A percentile compares a stretch with the other conserved stretches of the same genome.
These are phyloP conservation scores for Takifugu flavidus DNA, from an alignment of 2,113 vertebrate species.

Conservation along the genomic window DNA sequence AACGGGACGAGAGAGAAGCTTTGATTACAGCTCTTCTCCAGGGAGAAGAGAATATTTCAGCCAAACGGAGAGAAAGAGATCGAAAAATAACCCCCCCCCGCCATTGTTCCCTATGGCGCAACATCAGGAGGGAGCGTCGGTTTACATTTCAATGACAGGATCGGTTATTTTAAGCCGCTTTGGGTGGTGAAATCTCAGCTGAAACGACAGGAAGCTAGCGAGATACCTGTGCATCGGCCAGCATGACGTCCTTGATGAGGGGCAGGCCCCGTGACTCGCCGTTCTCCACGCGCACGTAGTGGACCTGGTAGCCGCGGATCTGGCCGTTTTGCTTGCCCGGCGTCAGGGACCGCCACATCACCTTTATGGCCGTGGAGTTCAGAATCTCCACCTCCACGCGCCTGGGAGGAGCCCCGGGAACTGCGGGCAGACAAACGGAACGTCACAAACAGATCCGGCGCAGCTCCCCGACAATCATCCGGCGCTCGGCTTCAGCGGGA, in stretches of 20 bases:
- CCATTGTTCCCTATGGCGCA: constrained; percentile 9
- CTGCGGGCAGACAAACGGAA: constrained; percentile 58
- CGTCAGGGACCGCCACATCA: constrained; percentile 92
- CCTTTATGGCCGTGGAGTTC: constrained; percentile 91
- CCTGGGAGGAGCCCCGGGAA: constrained; percentile 92
- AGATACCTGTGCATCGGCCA: constrained; percentile 93
- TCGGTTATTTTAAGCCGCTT: not conserved
- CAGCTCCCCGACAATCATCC: not conserved
- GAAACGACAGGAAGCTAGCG: not conserved
- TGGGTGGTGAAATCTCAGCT: not conserved
- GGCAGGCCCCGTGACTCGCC: constrained; percentile 91
- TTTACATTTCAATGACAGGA: too few relatives aligned
- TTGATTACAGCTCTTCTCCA: constrained; percentile 60
- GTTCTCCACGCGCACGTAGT: constrained; percentile 93
- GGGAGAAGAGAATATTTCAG: constrained; percentile 43
- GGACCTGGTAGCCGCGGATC: constrained; percentile 98
- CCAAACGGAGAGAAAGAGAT: constrained; percentile 44
- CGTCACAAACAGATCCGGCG: not conserved
- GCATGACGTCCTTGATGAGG: constrained; percentile 95
- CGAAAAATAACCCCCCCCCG: constrained; percentile 13
- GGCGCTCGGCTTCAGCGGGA: too few relatives aligned
- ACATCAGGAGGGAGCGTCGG: not conserved
- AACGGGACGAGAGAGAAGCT: constrained; percentile 48
- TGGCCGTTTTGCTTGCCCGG: constrained; percentile 92
- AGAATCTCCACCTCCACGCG: constrained; percentile 94